Base-by-base conservation (phyloP, 2,888 invertebrate species). In the Tachystola acroxantha region DNA sequence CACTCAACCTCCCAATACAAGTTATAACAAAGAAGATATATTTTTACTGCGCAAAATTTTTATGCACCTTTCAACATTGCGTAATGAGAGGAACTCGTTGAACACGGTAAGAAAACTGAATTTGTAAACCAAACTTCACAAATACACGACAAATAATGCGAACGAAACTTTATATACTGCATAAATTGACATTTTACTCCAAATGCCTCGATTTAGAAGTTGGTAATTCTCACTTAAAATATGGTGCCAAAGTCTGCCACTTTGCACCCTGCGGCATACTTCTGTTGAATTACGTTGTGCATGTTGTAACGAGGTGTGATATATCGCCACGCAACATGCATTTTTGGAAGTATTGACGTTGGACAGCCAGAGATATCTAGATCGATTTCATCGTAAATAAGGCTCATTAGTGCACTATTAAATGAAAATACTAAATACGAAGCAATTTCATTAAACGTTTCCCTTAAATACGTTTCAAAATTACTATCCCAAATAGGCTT, bases 261-360 rank as follows among this genome's bases (percentile, higher is more conserved):
- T 25, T 31, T 34, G 34, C 20, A 20, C 35, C 35, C 33, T 10
- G 30, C 35, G 32, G 30, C 41, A 35, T 35, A 35, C 32, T 37
- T 40, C 33, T 36, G 26, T 20, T 24, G 24, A 30, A 34, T 37
- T 16, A 24, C 25, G 12, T 13, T 28, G 34, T 28, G 28, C 13
- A 19, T n/a, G n/a, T 16, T 27, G n/a, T 9, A 28, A 20, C 19
- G 7, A 33, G 14, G 33, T 33, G 33, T 33, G 10, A 10, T 16
- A 16, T n/a, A 11, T 7, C 10, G 10, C 12, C 33, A 16, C 25
- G 13, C 32, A 10, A 12, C 12, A 12, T n/a, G 24, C 12, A 32
- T 32, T 32, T 30, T 30, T 30, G 7, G 14, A 29, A 16, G 30
- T 30, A 14, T 16, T 30, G n/a, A 16, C 5, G 10, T 14, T 10